Base-by-base conservation (phyloP, 2,888 invertebrate genomes). In the Muschampia plurimacula region DNA sequence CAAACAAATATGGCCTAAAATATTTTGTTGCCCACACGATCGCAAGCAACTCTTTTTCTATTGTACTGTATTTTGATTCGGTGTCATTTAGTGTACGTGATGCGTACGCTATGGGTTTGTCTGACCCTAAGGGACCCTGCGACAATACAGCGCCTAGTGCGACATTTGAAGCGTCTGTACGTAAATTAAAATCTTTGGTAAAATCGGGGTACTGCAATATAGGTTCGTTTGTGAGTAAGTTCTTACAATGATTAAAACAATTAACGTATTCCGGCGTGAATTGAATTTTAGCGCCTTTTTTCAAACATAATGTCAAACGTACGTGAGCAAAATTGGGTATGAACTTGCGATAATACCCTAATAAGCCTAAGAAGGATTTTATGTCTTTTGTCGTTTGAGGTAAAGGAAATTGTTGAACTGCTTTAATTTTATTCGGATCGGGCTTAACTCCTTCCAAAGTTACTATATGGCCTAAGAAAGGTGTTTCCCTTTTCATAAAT, bases 311-410 rank as follows among this genome's bases (percentile, higher is more conserved):
- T 2, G 76, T 76, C 1, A 78, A 57, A 7, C 77, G 75, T 10
- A 81, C 73, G 52, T 78, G 75, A 8, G 83, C 72, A 71, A 83
- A 87, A 15, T 82, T 64, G 3, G 32, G 32, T 32, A 32, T 32
- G 3, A 32, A 32, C 32, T 32, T 32, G 3, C 32, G 32, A 32
- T 32, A 32, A 32, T 32, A 32, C 32, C 32, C 32, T 32, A 32
- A 32, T 3, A 22, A 22, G 22, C 22, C 86, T 8, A 87, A 66
- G 69, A 87, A 89, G 15, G 76, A 69, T 78, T 81, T 80, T 1
- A 83, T 78, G n/a, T 79, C 77, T 69, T 76, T 79, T 0, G 72
- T 74, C 28, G 22, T 69, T 67, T 76, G 73, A 2, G 83, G 82
- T 8, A 64, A 46, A n/a, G 80, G 78, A 57, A 67, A 78, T 15